Conservation (phyloP, 2,888 invertebrate genomes). For the Nymphalis polychloros region DNA sequence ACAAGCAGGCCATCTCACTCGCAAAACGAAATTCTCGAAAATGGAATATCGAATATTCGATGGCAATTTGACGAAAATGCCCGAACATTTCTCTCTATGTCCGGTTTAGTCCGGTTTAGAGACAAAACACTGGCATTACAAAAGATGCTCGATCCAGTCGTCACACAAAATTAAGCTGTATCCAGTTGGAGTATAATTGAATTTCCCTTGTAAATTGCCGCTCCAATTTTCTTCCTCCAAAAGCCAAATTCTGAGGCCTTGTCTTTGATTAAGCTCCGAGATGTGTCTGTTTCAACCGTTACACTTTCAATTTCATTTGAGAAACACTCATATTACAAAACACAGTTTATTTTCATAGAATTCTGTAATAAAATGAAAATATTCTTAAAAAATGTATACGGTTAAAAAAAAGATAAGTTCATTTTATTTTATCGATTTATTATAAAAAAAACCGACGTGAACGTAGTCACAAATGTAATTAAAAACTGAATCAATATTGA, state of each 20-base stretch:
- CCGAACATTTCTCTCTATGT: constrained; percentile 21
- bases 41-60: constrained; percentile 23
- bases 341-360: neutral
- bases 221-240: constrained; percentile 31
- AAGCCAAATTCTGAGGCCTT: constrained; percentile 29
- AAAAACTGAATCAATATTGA: too few relatives aligned
- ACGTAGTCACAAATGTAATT: too few relatives aligned
- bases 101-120: constrained; percentile 37
- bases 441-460: too few relatives aligned
- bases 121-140: constrained; percentile 30
- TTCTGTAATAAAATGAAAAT: too few relatives aligned
- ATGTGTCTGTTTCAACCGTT: constrained; percentile 32
- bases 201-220: constrained; percentile 5
- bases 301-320: constrained; percentile 27
- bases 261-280: constrained; percentile 35
- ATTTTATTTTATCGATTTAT: too few relatives aligned
- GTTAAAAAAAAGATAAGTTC: too few relatives aligned
- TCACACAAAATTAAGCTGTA: constrained; percentile 12
- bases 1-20: constrained; percentile 3
- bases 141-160: constrained; percentile 16
- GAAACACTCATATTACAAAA: constrained; percentile 5
- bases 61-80: constrained; percentile 24
- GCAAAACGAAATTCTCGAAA: constrained; percentile 10
- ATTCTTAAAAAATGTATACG: too few relatives aligned
- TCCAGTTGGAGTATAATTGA: neutral